These are phyloP conservation scores for Tragulus kanchil DNA, from an alignment of 2,113 vertebrate species.

Conservation along the genomic window DNA sequence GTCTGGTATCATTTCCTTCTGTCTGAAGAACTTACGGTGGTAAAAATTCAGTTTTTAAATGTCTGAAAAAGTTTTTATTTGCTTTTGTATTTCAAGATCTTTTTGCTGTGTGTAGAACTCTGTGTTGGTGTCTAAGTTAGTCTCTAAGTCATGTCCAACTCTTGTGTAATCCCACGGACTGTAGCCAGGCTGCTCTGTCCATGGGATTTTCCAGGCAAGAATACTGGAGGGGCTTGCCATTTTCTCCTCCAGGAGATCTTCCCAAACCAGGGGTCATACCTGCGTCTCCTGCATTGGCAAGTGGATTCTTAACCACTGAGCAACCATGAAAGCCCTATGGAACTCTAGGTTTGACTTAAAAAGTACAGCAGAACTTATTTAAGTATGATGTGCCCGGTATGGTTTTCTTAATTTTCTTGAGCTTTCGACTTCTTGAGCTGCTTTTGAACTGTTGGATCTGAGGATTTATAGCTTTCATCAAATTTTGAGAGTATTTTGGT, in stretches of 20 bases:
- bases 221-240: background rate
- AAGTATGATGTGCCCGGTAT: background rate
- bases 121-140: background rate
- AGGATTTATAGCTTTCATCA: background rate
- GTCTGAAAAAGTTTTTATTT: background rate
- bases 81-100: background rate
- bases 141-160: background rate
- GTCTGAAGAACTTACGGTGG: background rate
- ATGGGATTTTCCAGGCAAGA: background rate
- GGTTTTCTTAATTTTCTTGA: background rate
- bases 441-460: constrained; percentile 39
- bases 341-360: constrained; percentile 29
- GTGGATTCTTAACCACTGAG: background rate
- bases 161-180: background rate
- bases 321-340: background rate
- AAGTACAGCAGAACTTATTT: background rate
- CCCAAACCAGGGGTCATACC: background rate
- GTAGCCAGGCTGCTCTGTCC: background rate
- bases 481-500: background rate
- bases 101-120: constrained; percentile 16
- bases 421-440: background rate
- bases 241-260: background rate
- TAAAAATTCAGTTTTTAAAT: background rate
- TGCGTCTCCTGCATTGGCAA: background rate
- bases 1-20: background rate